Evolutionary conservation across 1,140 invertebrate genomes (phyloP).

Genomic region (Bombus sylvicola): DNA sequence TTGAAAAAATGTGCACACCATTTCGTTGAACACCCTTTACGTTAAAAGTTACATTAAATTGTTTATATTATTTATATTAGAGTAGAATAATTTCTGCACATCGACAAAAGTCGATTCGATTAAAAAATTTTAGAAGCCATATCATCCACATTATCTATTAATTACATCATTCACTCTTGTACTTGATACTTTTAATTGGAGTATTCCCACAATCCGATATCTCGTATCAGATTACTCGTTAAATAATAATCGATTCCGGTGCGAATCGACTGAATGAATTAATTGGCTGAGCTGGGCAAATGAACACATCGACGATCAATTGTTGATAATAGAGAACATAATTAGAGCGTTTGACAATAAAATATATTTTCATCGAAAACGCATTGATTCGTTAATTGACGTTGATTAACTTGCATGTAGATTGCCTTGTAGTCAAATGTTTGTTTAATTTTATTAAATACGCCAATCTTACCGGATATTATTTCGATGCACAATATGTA

Average conservation of each 20-base stretch:
- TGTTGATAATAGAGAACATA: neutral
- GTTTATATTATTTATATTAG: too few species aligned
- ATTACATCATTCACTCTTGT: neutral
- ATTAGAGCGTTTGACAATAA: conserved; percentile 3
- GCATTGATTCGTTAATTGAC: conserved; percentile 8
- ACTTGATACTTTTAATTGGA: too few species aligned
- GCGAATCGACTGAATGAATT: neutral
- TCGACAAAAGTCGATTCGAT: too few species aligned
- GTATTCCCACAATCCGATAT: neutral
- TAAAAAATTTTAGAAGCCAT: neutral
- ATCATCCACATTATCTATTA: neutral
- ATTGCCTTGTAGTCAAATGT: neutral
- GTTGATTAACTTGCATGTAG: neutral
- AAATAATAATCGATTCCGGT: neutral
- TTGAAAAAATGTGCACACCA: too few species aligned
- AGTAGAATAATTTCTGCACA: too few species aligned
- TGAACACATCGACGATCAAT: neutral
- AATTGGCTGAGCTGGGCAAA: neutral
- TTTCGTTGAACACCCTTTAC: too few species aligned
- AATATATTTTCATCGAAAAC: neutral
- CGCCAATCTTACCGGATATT: neutral
- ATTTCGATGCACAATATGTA: neutral
- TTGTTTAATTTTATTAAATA: neutral
- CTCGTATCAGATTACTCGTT: neutral
- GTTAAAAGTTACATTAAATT: too few species aligned